These are phyloP conservation scores for Scaptomyza reducta DNA, from an alignment of 2,888 invertebrate genomes.

Conservation along the genomic window DNA sequence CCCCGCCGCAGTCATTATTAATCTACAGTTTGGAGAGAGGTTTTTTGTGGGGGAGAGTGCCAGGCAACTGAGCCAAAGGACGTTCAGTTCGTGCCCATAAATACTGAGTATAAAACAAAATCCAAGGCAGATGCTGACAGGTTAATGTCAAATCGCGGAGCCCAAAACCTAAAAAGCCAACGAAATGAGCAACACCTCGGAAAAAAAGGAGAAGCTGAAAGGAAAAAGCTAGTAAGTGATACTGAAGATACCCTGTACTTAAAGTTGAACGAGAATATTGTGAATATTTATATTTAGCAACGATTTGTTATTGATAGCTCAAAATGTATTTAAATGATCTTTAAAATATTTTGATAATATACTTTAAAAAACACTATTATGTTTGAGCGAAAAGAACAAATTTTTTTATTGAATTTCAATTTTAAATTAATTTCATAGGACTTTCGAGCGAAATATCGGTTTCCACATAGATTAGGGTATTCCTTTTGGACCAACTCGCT, in stretches of 20 bases:
- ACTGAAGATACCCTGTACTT: slow-evolving; percentile 7
- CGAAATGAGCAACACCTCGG: slow-evolving; percentile 32
- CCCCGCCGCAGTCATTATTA: neutral
- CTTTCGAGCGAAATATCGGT: too few relatives aligned
- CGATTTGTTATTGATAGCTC: too few relatives aligned
- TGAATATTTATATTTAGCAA: too few relatives aligned
- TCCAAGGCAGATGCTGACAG: slow-evolving; percentile 62
- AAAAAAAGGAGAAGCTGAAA: neutral
- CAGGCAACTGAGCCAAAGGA: neutral
- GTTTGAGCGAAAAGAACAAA: too few relatives aligned
- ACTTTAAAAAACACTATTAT: too few relatives aligned
- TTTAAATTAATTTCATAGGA: too few relatives aligned
- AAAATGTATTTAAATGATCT: too few relatives aligned
- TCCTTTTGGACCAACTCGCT: too few relatives aligned
- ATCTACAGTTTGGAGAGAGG: neutral
- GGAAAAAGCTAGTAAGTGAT: neutral
- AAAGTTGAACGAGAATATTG: neutral
- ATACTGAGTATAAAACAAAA: slow-evolving; percentile 51
- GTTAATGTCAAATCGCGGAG: slow-evolving; percentile 72
- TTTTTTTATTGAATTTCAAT: too few relatives aligned
- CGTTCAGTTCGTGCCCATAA: slow-evolving; percentile 37
- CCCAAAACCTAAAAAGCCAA: slow-evolving; percentile 59
- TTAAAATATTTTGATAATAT: too few relatives aligned
- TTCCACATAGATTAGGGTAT: too few relatives aligned
- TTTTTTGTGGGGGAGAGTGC: neutral